Percentiles rank a stretch among this genome's conserved stretches.
phyloP scores from a whole-genome alignment of 2,888 invertebrate genomes.

The Cephus pygmeus region DNA sequence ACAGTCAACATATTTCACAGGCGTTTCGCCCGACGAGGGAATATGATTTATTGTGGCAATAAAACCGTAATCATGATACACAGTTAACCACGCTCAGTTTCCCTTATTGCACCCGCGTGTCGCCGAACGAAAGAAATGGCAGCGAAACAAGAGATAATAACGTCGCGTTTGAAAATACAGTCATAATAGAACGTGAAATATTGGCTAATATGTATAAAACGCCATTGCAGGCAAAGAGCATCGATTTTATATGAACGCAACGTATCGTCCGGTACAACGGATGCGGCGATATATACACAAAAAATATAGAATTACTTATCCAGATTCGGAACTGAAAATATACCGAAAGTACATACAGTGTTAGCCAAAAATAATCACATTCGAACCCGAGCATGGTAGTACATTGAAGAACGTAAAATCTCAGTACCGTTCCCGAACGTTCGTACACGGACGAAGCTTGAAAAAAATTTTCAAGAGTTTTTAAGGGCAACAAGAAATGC shows the following conservation, averaged over 20 bases:
- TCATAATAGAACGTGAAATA: neutral
- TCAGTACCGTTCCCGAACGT: neutral
- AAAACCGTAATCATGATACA: conserved; percentile 24
- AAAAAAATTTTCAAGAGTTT: neutral
- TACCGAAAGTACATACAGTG: neutral
- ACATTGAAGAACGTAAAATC: neutral
- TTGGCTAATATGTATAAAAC: neutral
- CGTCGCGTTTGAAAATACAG: neutral
- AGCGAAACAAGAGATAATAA: neutral
- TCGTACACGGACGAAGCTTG: neutral
- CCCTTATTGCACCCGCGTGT: neutral
- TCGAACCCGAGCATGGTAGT: neutral
- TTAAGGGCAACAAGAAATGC: neutral
- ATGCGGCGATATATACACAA: too few species aligned
- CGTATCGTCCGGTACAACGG: too few species aligned
- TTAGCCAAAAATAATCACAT: neutral
- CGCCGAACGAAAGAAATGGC: neutral
- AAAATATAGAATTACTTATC: neutral
- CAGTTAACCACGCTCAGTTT: conserved; percentile 16
- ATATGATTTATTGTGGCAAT: conserved; percentile 23
- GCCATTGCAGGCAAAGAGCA: neutral
- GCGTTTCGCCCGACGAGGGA: conserved; percentile 4
- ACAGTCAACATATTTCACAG: neutral
- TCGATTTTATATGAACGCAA: neutral
- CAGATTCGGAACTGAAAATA: neutral